Percentiles rank a stretch among this genome's conserved stretches.
These are phyloP conservation scores for Eueremaeus valkanovi DNA, from an alignment of 2,888 invertebrate genomes.

Conservation along the genomic window DNA sequence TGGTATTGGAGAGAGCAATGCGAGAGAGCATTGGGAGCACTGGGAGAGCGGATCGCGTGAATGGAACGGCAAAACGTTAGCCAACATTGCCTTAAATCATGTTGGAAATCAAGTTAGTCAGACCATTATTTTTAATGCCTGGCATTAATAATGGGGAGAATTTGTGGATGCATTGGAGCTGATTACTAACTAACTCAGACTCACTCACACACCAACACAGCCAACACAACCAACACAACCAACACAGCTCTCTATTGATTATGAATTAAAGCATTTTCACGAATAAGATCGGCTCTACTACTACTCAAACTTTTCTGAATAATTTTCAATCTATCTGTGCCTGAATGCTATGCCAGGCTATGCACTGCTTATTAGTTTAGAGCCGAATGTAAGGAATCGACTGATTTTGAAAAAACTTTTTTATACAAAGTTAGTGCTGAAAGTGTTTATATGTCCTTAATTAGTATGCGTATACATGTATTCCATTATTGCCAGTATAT, in stretches of 20 bases:
- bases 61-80: not conserved
- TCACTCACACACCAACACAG: not conserved
- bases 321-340: not conserved
- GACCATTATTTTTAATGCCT: constrained; percentile 26
- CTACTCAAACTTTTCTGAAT: not conserved
- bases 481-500: constrained; percentile 20
- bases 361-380: not conserved
- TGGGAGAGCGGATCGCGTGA: not conserved
- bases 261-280: constrained; percentile 10
- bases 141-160: constrained; percentile 24
- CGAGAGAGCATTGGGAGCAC: not conserved
- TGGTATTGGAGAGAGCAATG: not conserved
- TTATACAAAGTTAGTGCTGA: not conserved
- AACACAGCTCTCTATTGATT: constrained; percentile 27
- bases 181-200: constrained; percentile 8
- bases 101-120: constrained; percentile 14
- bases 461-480: constrained; percentile 26
- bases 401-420: not conserved
- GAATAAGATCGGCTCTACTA: not conserved
- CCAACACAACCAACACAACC: not conserved
- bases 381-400: not conserved
- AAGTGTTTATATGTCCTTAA: not conserved
- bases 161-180: constrained; percentile 22
- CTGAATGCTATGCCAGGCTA: not conserved
- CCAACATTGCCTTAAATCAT: constrained; percentile 5